phyloP scores from a whole-genome alignment of 2,113 vertebrate genomes.

The Pogona vitticeps region DNA sequence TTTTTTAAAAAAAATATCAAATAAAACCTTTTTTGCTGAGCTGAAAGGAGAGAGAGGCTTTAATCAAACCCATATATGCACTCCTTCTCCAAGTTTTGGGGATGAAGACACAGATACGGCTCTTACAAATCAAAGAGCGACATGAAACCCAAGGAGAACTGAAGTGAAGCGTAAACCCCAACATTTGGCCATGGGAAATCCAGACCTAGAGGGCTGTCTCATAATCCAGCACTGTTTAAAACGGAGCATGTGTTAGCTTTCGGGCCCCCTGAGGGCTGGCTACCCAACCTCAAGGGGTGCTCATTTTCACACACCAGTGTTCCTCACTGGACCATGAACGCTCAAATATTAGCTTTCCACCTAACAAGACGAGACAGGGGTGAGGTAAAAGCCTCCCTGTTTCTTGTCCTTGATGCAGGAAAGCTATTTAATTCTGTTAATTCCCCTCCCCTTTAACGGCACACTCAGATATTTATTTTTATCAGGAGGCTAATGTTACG shows the following conservation, averaged over 20 bases:
- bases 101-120: background rate
- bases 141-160: background rate
- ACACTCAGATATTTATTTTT: constrained; percentile 58
- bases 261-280: background rate
- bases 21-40: background rate
- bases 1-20: background rate
- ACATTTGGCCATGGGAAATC: background rate
- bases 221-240: constrained; percentile 52
- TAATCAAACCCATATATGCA: background rate
- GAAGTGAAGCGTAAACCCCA: background rate
- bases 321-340: constrained; percentile 74
- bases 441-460: constrained; percentile 59
- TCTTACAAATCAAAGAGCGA: background rate
- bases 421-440: constrained; percentile 85
- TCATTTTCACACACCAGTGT: constrained; percentile 66
- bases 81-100: background rate
- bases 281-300: constrained; percentile 38
- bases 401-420: constrained; percentile 75
- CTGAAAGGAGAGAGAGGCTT: background rate
- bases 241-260: background rate
- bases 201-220: background rate
- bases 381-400: constrained; percentile 75
- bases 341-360: constrained; percentile 80
- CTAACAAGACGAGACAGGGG: constrained; percentile 71
- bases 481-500: constrained; percentile 39